Conservation (phyloP, 2,888 invertebrate genomes). For the Lissonota sp. region DNA sequence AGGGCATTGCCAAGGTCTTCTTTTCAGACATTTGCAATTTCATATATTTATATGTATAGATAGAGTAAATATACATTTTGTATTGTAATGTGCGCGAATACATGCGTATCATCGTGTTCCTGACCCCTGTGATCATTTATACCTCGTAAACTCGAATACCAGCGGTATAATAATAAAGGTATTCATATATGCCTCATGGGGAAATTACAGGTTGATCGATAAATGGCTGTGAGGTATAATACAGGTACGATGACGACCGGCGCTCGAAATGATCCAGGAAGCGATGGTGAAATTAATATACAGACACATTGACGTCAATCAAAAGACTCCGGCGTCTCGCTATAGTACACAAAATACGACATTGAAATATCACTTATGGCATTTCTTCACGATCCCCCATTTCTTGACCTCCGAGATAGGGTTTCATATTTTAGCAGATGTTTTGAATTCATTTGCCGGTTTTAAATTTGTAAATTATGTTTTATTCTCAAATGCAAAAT, state of each 20-base stretch:
- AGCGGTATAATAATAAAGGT: too few species aligned
- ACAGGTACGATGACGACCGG: neutral
- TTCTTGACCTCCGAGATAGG: too few species aligned
- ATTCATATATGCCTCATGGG: neutral
- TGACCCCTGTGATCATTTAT: neutral
- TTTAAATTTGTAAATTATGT: too few species aligned
- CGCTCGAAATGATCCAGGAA: conserved; percentile 19
- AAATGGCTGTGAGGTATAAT: conserved; percentile 3
- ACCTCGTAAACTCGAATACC: neutral
- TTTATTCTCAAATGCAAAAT: too few species aligned
- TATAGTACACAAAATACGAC: neutral
- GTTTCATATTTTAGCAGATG: too few species aligned
- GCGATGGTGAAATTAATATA: conserved; percentile 29
- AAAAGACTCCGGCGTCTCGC: neutral
- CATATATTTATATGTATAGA: neutral
- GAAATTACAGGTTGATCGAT: conserved; percentile 16
- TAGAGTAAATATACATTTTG: conserved; percentile 32
- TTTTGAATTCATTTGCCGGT: too few species aligned
- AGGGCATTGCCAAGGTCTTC: conserved; percentile 64
- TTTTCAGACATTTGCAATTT: conserved; percentile 50
- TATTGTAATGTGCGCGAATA: conserved; percentile 26
- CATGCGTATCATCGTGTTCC: conserved; percentile 19
- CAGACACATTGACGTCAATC: conserved; percentile 9
- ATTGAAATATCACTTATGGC: neutral
- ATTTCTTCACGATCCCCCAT: too few species aligned